A percentile compares a stretch with the other conserved stretches of the same genome.
Conservation (phyloP, 2,888 invertebrate genomes). For the Acheta domesticus region DNA sequence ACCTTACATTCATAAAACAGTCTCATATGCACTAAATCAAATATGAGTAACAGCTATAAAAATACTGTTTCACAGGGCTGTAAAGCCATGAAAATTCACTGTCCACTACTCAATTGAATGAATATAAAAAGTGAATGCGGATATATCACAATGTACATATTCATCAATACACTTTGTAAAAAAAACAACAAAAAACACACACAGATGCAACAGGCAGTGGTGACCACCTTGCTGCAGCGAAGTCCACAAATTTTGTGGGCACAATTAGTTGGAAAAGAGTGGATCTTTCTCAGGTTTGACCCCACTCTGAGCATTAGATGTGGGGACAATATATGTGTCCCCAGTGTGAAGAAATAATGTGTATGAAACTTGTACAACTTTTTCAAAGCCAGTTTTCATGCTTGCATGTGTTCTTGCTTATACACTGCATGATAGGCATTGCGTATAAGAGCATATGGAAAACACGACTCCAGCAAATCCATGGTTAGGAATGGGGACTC, state of each 20-base stretch:
- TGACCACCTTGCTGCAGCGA: no score
- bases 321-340: neutral
- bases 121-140: neutral
- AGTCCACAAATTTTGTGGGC: no score
- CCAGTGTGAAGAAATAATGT: neutral
- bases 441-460: constrained; percentile 95
- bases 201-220: no score
- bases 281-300: no score
- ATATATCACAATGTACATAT: constrained; percentile 2
- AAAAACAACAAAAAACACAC: neutral
- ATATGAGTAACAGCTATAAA: neutral
- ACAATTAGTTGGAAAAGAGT: no score
- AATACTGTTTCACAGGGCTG: neutral
- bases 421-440: constrained; percentile 97
- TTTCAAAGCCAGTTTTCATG: constrained; percentile 39
- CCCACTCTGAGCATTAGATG: neutral
- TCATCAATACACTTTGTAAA: neutral
- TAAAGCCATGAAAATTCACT: neutral
- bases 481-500: constrained; percentile 97
- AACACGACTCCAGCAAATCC: constrained; percentile 98
- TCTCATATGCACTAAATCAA: neutral
- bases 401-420: constrained; percentile 72
- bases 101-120: neutral
- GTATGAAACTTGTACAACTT: neutral
- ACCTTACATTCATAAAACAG: neutral